Evolutionary conservation across 1,140 invertebrate species (phyloP), one percentile per base, ranked within the genome.

Genomic region (Ylistrum balloti): DNA sequence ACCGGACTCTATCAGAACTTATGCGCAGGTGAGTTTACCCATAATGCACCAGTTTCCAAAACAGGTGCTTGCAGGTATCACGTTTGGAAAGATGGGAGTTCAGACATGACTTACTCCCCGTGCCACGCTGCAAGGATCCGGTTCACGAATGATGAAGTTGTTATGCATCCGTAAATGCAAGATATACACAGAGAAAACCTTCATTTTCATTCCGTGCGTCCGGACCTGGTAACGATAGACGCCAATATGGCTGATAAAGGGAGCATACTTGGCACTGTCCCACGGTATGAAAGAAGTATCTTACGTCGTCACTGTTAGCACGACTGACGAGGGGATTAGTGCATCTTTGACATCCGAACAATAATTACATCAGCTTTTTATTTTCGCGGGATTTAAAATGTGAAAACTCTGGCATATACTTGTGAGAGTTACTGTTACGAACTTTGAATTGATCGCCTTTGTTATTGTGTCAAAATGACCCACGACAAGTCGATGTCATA

Each of bases 181-280:
- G 20, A 34, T 87, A 10, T 11, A 35, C 5, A 11, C 33, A 22
- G 33, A 38, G 33, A 38, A 87, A n/a, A 20, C 13, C 33, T 87
- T 20, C 20, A 87, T 22, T 34, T 87, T 34, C 11, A 33, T 35
- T 20, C 35, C n/a, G 86, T 35, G n/a, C 13, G 11, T 32, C 2
- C 7, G 3, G 7, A 38, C 35, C 17, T 89, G 89, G 93, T 93
- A 93, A 92, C 93, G 92, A 93, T 91, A 88, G 93, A 93, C 93
- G 93, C 93, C 86, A 91, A 91, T 86, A 91, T 93, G 91, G 91
- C 91, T 56, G 92, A 93, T 32, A 22, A 34, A 35, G 34, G n/a
- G 41, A 88, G 17, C 45, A 90, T 56, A 74, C 33, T 86, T 32
- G 86, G 45, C 15, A 74, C 22, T 20, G 32, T 90, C 35, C 56